phyloP scores from a whole-genome alignment of 2,888 invertebrate genomes.

The Prenolepis imparis region DNA sequence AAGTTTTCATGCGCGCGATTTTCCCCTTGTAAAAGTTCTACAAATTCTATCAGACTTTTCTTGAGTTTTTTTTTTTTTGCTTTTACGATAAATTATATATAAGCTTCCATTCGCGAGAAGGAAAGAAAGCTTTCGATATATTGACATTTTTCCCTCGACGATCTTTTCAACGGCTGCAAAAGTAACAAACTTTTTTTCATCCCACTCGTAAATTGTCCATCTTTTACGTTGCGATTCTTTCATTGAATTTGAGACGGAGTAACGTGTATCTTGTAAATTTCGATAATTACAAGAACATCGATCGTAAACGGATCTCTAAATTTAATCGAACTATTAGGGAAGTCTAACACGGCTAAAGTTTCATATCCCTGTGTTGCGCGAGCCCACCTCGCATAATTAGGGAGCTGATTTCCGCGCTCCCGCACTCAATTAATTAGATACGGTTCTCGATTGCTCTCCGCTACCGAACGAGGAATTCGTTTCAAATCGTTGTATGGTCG shows the following conservation, averaged over 20 bases:
- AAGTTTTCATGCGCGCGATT: not conserved
- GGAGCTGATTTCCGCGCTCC: not conserved
- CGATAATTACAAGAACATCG: not conserved
- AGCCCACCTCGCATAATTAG: constrained; percentile 15
- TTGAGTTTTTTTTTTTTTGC: not conserved
- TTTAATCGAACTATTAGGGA: constrained; percentile 2
- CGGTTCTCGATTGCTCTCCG: not conserved
- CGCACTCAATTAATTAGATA: constrained; percentile 11
- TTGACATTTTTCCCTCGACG: not conserved
- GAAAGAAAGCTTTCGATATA: not conserved
- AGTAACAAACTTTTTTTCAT: constrained; percentile 4
- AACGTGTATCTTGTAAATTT: not conserved
- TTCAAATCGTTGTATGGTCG: not conserved
- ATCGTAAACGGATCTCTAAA: not conserved
- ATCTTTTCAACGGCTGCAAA: constrained; percentile 16
- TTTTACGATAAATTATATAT: constrained; percentile 37
- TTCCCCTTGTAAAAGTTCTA: not conserved
- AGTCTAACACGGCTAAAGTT: not conserved
- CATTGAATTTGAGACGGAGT: not conserved
- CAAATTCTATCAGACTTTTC: not conserved
- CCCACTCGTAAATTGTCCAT: not conserved
- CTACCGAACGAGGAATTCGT: not conserved
- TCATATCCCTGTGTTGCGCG: not conserved
- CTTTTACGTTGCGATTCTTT: not conserved
- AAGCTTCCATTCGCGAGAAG: not conserved